Percentiles rank a stretch among this genome's conserved stretches.
Evolutionary conservation across 2,113 vertebrate species (phyloP).

Genomic region (Cinclus cinclus): DNA sequence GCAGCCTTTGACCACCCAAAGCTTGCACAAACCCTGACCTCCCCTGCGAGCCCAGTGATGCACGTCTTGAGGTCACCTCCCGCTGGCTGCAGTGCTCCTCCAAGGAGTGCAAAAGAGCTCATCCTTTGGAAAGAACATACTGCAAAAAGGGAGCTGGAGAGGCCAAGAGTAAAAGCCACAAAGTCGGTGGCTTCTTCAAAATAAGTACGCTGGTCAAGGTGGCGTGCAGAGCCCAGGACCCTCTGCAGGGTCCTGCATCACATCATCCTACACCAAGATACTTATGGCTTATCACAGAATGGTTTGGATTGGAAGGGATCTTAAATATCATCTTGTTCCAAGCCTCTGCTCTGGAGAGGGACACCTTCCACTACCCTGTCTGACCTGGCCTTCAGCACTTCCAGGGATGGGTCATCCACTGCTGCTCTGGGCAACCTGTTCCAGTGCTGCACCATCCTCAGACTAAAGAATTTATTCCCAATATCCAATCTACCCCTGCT

Average conservation of each 20-base stretch:
- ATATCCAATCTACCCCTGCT: background rate
- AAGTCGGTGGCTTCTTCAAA: background rate
- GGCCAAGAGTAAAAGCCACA: background rate
- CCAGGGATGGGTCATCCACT: background rate
- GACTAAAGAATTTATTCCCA: background rate
- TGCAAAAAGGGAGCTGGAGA: background rate
- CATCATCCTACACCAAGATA: background rate
- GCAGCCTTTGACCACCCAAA: background rate
- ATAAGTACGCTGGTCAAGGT: accelerated
- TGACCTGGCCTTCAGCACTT: background rate
- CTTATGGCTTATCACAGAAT: background rate
- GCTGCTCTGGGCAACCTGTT: background rate
- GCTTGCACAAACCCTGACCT: background rate
- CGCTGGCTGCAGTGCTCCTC: background rate
- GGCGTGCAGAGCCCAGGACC: accelerated
- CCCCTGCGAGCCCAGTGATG: background rate
- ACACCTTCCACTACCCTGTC: background rate
- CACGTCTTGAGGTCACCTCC: background rate
- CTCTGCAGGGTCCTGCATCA: background rate
- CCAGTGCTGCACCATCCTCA: background rate
- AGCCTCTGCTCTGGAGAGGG: background rate
- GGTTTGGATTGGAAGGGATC: background rate
- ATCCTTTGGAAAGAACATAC: background rate
- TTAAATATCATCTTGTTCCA: background rate
- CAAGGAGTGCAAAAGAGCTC: background rate